A percentile compares a stretch with the other conserved stretches of the same genome.
These are phyloP conservation scores for Aphelenchoides besseyi DNA, from an alignment of 1,140 invertebrate genomes.

Conservation along the genomic window DNA sequence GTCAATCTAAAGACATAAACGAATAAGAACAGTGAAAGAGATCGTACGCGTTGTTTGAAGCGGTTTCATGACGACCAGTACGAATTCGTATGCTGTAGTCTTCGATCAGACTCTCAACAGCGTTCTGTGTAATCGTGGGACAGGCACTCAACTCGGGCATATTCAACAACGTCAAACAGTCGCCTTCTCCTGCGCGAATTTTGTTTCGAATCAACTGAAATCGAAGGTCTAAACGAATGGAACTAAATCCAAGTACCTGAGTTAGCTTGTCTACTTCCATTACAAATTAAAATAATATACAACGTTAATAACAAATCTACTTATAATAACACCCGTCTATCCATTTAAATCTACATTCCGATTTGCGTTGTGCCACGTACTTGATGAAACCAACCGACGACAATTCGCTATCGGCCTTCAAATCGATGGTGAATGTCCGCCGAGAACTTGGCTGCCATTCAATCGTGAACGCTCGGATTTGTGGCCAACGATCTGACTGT, in stretches of 20 bases:
- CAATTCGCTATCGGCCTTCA: no score
- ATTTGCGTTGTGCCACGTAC: background rate
- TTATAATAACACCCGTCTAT: background rate
- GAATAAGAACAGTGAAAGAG: background rate
- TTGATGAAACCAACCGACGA: no score
- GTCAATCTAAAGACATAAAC: constrained; percentile 28
- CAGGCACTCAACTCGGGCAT: background rate
- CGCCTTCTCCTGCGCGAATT: background rate
- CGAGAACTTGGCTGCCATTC: background rate
- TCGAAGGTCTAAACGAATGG: background rate
- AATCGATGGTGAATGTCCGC: no score
- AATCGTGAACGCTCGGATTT: background rate
- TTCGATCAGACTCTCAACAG: background rate
- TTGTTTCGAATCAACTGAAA: background rate
- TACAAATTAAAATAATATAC: background rate
- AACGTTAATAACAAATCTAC: background rate
- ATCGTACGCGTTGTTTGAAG: constrained; percentile 6
- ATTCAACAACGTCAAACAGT: background rate
- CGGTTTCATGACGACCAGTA: background rate
- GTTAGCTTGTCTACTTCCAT: constrained; percentile 2
- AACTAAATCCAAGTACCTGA: background rate
- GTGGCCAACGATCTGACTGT: background rate
- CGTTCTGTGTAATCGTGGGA: background rate
- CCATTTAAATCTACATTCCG: background rate
- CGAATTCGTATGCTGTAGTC: constrained; percentile 3